Evolutionary conservation across 2,797 vertebrate genomes (phyloP), one percentile per base, ranked within the genome.

Genomic region (Vireo griseus): DNA sequence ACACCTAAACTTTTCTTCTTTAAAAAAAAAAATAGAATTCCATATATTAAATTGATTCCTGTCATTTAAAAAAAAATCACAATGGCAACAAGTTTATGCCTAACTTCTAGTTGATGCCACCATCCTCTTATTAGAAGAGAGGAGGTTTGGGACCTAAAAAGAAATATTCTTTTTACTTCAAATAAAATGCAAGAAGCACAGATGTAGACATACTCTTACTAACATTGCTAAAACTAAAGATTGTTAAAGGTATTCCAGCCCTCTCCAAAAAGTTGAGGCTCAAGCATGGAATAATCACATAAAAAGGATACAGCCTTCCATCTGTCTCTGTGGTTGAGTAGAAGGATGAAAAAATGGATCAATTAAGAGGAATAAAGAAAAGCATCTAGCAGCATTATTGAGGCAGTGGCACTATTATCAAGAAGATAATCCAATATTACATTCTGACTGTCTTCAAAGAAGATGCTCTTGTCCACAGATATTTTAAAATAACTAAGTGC

Each of bases 401-500:
- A 90, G 62, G 24, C 73, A 68, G 35, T 47, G 42, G 62, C 40
- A 71, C 61, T 80, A 47, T 61, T 78, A 94, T 84, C 1, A 0
- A 75, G 54, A 71, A 80, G 45, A 57, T 75, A 93, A 95, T 81
- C 16, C 6, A 86, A 47, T 93, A 86, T 83, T 88, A 33, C 45
- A 26, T 74, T 93, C 45, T 77, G 71, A 45, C 50, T 61, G 35
- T 40, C 83, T 92, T 92, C 57, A 86, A 65, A 78, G 58, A 67
- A 18, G 25, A 58, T 58, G 21, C 22, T 92, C 62, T 84, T 90
- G 69, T 90, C 83, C 12, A 5, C 77, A 86, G 84, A 48, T 57
- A 67, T 90, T 90, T 78, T 65, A 68, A 44, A 95, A 88, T 67
- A 92, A 91, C 73, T 63, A 71, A 92, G 45, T 77, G 61, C 69